A percentile compares a stretch with the other conserved stretches of the same genome.
These are phyloP conservation scores for Xyrauchen texanus DNA, from an alignment of 2,113 vertebrate genomes.

Conservation along the genomic window DNA sequence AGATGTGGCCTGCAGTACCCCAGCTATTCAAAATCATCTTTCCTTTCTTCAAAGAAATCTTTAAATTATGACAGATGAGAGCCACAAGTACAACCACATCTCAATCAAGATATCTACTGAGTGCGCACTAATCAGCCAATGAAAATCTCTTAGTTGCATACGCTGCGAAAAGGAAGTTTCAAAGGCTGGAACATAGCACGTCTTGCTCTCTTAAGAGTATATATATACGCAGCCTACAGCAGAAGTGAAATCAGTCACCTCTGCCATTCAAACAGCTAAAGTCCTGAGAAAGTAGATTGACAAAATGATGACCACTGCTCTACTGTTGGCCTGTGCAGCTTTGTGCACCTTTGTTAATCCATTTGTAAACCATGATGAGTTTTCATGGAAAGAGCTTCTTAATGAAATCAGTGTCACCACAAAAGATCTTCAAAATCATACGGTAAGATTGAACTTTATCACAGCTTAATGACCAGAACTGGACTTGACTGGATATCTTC, in stretches of 20 bases:
- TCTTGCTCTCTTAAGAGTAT: not conserved
- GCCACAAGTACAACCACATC: conserved; percentile 40
- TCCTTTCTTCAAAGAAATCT: conserved; percentile 47
- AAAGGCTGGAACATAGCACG: too few relatives aligned
- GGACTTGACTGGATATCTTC: not conserved
- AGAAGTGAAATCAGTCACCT: not conserved
- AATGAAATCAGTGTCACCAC: accelerated
- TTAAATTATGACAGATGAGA: not conserved
- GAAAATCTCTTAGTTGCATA: conserved; percentile 3
- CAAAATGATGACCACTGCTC: conserved; percentile 28
- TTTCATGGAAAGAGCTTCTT: accelerated
- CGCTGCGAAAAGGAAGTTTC: conserved; percentile 20
- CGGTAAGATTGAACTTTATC: conserved; percentile 10
- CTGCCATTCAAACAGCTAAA: not conserved
- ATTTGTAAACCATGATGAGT: accelerated
- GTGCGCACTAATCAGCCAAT: too few relatives aligned
- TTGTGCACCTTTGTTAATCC: not conserved
- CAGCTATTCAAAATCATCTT: conserved; percentile 3
- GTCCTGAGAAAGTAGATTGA: not conserved
- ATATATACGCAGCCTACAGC: conserved; percentile 25
- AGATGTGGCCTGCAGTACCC: not conserved
- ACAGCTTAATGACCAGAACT: not conserved
- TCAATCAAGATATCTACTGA: conserved; percentile 42
- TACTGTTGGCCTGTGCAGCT: conserved; percentile 29
- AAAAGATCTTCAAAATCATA: accelerated